Conservation (phyloP, 1,140 invertebrate genomes). For the Drosophila mayri region DNA sequence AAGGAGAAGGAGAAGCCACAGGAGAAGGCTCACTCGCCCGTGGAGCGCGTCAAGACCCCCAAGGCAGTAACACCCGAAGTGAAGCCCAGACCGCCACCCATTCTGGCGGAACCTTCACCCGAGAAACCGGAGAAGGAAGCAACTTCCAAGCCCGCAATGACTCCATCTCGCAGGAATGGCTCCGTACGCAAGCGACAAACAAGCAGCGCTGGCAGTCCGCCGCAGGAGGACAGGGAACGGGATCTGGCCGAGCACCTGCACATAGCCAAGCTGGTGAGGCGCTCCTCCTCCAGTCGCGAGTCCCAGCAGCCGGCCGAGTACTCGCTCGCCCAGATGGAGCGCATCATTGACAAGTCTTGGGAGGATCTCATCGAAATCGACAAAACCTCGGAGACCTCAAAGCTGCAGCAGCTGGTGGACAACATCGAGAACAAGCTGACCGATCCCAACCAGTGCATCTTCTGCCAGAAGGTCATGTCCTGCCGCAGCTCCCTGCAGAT, state of each 20-base stretch:
- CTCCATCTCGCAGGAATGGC: slow-evolving; percentile 52
- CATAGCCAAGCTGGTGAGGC: slow-evolving; percentile 66
- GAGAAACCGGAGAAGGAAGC: slow-evolving; percentile 52
- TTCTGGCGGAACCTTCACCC: not conserved
- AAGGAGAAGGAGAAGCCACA: slow-evolving; percentile 29
- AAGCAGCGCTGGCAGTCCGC: slow-evolving; percentile 49
- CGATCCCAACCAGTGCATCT: slow-evolving; percentile 98
- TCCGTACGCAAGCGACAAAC: slow-evolving; percentile 65
- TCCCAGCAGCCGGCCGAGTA: slow-evolving; percentile 57
- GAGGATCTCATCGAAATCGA: slow-evolving; percentile 97
- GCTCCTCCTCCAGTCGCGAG: slow-evolving; percentile 69
- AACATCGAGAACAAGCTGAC: slow-evolving; percentile 98
- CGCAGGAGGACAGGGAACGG: slow-evolving; percentile 45
- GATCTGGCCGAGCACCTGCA: slow-evolving; percentile 54
- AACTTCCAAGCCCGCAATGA: slow-evolving; percentile 23
- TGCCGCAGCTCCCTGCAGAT: slow-evolving; percentile 99
- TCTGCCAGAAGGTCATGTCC: slow-evolving; percentile 98
- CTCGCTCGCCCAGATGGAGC: slow-evolving; percentile 77
- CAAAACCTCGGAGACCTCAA: slow-evolving; percentile 95
- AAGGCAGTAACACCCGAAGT: slow-evolving; percentile 23
- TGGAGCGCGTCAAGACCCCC: slow-evolving; percentile 28
- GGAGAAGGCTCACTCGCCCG: slow-evolving; percentile 45
- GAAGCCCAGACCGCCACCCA: not conserved
- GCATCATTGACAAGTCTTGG: slow-evolving; percentile 94
- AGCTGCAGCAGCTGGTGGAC: slow-evolving; percentile 97